These are phyloP conservation scores for Stenopsyche tienmushanensis DNA, from an alignment of 1,140 invertebrate genomes.

Conservation along the genomic window DNA sequence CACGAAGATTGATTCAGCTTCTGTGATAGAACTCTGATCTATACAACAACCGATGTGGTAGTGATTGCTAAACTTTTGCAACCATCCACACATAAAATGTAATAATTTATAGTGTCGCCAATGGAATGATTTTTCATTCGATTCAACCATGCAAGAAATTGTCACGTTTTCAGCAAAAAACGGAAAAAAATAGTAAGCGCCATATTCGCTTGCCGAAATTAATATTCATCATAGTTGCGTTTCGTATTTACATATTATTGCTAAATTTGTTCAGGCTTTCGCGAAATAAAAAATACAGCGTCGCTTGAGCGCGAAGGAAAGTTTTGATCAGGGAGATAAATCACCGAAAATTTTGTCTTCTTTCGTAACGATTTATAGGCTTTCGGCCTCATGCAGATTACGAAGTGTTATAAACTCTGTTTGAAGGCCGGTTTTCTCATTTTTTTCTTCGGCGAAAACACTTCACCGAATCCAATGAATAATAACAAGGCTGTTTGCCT, in stretches of 20 bases:
- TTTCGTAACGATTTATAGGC: conserved; percentile 30
- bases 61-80: too few species aligned
- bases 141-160: too few species aligned
- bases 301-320: neutral
- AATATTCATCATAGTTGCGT: conserved; percentile 11
- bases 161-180: too few species aligned
- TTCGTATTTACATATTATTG: conserved; percentile 9
- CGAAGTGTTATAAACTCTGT: conserved; percentile 26
- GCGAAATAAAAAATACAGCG: neutral
- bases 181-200: too few species aligned
- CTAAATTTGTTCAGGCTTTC: neutral
- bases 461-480: conserved; percentile 30
- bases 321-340: conserved; percentile 6
- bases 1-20: too few species aligned
- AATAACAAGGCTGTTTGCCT: conserved; percentile 30
- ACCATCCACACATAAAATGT: too few species aligned
- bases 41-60: too few species aligned
- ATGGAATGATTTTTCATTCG: too few species aligned
- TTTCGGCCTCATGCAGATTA: conserved; percentile 27
- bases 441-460: conserved; percentile 21
- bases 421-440: conserved; percentile 25
- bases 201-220: neutral
- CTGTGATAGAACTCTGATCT: too few species aligned
- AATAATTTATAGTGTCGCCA: too few species aligned
- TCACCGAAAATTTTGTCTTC: conserved; percentile 26